Evolutionary conservation across 2,888 invertebrate species (phyloP), one percentile per base, ranked within the genome.

Genomic region (Caenorhabditis uteleia): DNA sequence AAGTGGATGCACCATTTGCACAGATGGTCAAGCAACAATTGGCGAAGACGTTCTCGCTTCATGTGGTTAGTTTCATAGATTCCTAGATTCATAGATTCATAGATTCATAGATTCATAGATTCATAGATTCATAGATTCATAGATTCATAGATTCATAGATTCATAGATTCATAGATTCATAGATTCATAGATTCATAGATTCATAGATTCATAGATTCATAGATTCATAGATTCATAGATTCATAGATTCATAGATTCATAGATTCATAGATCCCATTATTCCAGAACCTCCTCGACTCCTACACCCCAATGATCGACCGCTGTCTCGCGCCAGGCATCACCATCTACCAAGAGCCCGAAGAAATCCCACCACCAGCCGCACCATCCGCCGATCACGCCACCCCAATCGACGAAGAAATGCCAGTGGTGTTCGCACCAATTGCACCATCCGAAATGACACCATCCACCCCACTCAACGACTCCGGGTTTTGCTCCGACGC

Each of bases 401-500:
- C n/a, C 33, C 3, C 8, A 14, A 6, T 20, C 25, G 31, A 14
- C 25, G 23, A 25, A 23, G 40, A 25, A 33, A 3, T 16, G 25
- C n/a, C 12, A 39, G 2, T 25, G 34, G 12, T 58, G 27, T n/a
- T 53, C 25, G 43, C 38, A 5, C 55, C 34, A 36, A 47, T 58
- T 25, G 34, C 53, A 14, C 44, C 27, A 1, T 49, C 48, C 18
- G 59, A 60, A 1, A 44, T 45, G 8, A 33, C 38, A 12, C 66
- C 66, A 6, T 14, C 29, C n/a, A 68, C 71, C 5, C 68, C 71
- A 1, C 53, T 48, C 40, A 66, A 62, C 42, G 71, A 71, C 40
- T 68, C 68, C n/a, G 71, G 71, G 33, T 71, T 71, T 55, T 62
- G 45, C 23, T 71, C 71, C 1, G 66, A 65, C 16, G 62, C 55